A percentile compares a stretch with the other conserved stretches of the same genome.
Evolutionary conservation across 2,888 invertebrate genomes (phyloP).

Genomic region (Phlogophora meticulosa): DNA sequence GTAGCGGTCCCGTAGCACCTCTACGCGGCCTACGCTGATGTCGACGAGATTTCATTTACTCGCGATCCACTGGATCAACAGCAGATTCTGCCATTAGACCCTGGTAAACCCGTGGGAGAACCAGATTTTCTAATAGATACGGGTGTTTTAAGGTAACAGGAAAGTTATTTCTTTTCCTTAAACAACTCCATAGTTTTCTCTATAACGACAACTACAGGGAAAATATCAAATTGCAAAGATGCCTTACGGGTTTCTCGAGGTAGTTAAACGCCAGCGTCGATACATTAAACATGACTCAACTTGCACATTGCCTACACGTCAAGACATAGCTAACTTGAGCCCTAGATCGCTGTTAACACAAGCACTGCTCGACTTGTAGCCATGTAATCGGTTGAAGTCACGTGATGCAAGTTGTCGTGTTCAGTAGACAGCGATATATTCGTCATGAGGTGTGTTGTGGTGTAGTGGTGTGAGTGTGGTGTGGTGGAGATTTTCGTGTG

Average conservation of each 20-base stretch:
- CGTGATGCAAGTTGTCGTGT: constrained; percentile 17
- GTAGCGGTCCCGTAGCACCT: no score
- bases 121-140: no score
- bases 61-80: no score
- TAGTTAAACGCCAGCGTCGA: background rate
- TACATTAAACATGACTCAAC: background rate
- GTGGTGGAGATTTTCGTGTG: background rate
- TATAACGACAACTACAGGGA: constrained; percentile 19
- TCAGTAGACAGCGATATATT: background rate
- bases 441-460: background rate
- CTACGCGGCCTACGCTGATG: no score
- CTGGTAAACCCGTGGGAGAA: no score
- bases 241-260: background rate
- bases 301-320: background rate
- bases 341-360: constrained; percentile 8
- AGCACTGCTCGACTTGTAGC: background rate
- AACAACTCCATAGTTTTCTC: background rate
- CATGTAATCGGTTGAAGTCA: constrained; percentile 11
- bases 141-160: no score
- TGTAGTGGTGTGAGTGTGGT: constrained; percentile 1
- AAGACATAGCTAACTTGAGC: background rate
- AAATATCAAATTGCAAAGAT: constrained; percentile 7
- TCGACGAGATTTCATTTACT: no score
- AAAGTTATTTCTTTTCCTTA: background rate
- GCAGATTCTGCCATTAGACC: no score